Base-by-base conservation (phyloP, 92 coral and sea anemone species). In the Paragorgia papillata region DNA sequence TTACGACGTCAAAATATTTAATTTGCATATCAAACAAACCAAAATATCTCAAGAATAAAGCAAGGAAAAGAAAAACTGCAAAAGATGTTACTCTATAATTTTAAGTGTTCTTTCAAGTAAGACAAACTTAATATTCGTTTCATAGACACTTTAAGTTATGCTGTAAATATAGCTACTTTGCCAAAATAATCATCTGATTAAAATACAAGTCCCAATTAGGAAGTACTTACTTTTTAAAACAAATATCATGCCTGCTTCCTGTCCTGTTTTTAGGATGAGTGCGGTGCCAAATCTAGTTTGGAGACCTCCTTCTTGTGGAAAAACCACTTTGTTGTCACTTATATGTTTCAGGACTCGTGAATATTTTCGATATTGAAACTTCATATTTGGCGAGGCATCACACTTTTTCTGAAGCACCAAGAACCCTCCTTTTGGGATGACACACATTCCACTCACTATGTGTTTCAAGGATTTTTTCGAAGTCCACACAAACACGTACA, bases 401-500 rank as follows among this genome's bases (percentile, higher is more conserved):
- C 71, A 64, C 30, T 49, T 49, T 37, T 37, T 37, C 31, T 64
- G 71, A 18, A 64, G 48, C 53, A 64, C 54, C 48, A 64, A 27
- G n/a, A 24, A 8, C 25, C 2, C 8, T 22, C 71, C 71, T 7
- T n/a, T 10, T 49, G 48, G 8, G 51, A 19, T 64, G 24, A 64
- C 37, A 49, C 71, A 64, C 27, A n/a, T 64, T 8, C 71, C 71
- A 21, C 71, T 64, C 15, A 64, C 30, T 8, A 64, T 21, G 48
- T 64, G 71, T 64, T 64, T 64, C 17, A 64, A 35, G 18, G 71
- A 64, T 32, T 21, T 64, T 24, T 37, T 34, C 9, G 71, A 31
- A 2, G 71, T 64, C 71, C 71, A 64, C 25, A 64, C 71, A 21
- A 64, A 64, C 50, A 64, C 71, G 24, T 21, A 64, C 25, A 49